A percentile compares a stretch with the other conserved stretches of the same genome.
phyloP scores from a whole-genome alignment of 2,888 invertebrate genomes.

The Metacarcinus magister region DNA sequence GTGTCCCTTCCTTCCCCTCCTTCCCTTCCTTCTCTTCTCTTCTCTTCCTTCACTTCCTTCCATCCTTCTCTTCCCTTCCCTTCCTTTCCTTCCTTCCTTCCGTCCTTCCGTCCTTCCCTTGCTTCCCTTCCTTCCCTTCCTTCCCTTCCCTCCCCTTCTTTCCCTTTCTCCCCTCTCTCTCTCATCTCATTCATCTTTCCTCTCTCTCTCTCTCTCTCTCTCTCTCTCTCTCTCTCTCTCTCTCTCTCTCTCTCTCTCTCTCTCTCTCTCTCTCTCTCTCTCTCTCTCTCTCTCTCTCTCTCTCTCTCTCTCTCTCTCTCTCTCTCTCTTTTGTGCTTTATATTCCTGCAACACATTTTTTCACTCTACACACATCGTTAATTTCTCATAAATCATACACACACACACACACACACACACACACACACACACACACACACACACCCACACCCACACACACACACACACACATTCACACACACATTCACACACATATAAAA shows the following conservation, averaged over 20 bases:
- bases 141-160: background rate
- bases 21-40: background rate
- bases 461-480: too few species aligned
- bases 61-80: background rate
- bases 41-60: too few species aligned
- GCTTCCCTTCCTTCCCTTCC: background rate
- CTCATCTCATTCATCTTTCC: background rate
- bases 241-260: conserved; percentile 22
- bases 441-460: background rate
- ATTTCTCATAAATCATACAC: background rate
- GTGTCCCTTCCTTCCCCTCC: too few species aligned
- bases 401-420: conserved; percentile 26
- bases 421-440: conserved; percentile 22
- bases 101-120: too few species aligned
- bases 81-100: background rate
- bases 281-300: conserved; percentile 19
- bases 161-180: background rate
- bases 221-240: conserved; percentile 13
- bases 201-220: conserved; percentile 53
- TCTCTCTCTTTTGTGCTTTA: background rate
- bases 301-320: conserved; percentile 21
- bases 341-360: background rate
- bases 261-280: conserved; percentile 16
- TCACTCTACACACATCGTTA: background rate
- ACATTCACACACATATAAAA: too few species aligned